phyloP scores from a whole-genome alignment of 23 tunicate genomes.

The Phallusia fumigata region DNA sequence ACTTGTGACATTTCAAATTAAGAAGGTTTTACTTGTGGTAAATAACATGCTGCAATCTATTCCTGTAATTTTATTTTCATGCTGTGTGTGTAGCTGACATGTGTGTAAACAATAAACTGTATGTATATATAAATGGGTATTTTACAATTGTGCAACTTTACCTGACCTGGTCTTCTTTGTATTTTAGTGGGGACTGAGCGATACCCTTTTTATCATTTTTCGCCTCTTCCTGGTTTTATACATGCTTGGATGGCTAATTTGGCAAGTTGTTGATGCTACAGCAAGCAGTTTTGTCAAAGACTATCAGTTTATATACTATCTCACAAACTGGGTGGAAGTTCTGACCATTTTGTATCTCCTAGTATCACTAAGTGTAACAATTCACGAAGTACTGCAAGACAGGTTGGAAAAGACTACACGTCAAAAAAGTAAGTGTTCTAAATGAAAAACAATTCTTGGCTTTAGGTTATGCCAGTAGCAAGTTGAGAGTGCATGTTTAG shows the following conservation, averaged over 20 bases:
- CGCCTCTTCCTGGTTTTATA: conserved; percentile 7
- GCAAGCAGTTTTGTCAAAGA: background rate
- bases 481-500: too few species aligned
- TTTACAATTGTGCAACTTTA: too few species aligned
- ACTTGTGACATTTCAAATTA: too few species aligned
- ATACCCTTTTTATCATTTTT: background rate
- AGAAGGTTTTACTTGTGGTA: too few species aligned
- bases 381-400: conserved; percentile 1
- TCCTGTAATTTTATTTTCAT: too few species aligned
- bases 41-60: too few species aligned
- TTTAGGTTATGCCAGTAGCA: too few species aligned
- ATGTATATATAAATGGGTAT: too few species aligned
- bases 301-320: conserved; percentile 5
- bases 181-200: background rate
- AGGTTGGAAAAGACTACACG: background rate
- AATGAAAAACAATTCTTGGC: too few species aligned
- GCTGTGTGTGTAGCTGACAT: too few species aligned
- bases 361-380: conserved; percentile 13
- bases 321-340: conserved; percentile 65
- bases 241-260: conserved; percentile 25
- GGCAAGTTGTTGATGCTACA: conserved; percentile 10
- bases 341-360: conserved; percentile 28
- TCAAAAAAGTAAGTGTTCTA: background rate
- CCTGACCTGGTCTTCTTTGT: background rate
- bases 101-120: too few species aligned